Conservation (phyloP, 2,888 invertebrate genomes). For the Hirudinaria manillensis region DNA sequence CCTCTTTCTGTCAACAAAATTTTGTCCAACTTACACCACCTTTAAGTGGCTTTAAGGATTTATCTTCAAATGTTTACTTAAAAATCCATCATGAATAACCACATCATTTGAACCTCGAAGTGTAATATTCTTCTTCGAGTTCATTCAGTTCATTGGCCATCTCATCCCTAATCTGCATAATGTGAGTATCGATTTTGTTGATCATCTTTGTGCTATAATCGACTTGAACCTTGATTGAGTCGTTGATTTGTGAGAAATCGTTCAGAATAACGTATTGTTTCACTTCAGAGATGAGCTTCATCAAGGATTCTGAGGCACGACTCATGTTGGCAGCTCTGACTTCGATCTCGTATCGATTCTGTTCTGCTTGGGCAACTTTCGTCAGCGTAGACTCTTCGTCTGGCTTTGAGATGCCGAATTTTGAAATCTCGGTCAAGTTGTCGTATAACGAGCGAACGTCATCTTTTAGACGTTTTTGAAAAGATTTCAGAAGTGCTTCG, state of each 20-base stretch:
- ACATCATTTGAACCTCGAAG: constrained; percentile 50
- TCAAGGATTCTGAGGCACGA: constrained; percentile 87
- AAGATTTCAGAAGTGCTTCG: constrained; percentile 87
- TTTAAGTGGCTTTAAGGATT: too few relatives aligned
- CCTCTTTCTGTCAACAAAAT: too few relatives aligned
- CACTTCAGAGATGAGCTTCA: constrained; percentile 93
- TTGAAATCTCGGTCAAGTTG: constrained; percentile 77
- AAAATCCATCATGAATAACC: not conserved
- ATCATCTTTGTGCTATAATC: constrained; percentile 82
- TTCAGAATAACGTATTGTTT: constrained; percentile 95
- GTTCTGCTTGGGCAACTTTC: constrained; percentile 79
- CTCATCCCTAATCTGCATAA: constrained; percentile 84
- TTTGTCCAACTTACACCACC: too few relatives aligned
- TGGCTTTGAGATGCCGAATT: constrained; percentile 50
- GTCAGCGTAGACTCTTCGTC: constrained; percentile 14
- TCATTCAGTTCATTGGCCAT: constrained; percentile 89
- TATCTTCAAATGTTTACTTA: too few relatives aligned
- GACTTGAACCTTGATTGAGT: constrained; percentile 88
- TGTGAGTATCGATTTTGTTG: constrained; percentile 83
- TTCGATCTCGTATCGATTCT: constrained; percentile 93
- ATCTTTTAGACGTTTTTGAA: constrained; percentile 86
- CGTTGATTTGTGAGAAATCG: constrained; percentile 95
- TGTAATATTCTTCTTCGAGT: constrained; percentile 83
- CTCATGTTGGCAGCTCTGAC: constrained; percentile 93
- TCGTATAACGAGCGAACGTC: constrained; percentile 95